These are phyloP conservation scores for Saccopteryx bilineata DNA, from an alignment of 2,113 vertebrate genomes.

Conservation along the genomic window DNA sequence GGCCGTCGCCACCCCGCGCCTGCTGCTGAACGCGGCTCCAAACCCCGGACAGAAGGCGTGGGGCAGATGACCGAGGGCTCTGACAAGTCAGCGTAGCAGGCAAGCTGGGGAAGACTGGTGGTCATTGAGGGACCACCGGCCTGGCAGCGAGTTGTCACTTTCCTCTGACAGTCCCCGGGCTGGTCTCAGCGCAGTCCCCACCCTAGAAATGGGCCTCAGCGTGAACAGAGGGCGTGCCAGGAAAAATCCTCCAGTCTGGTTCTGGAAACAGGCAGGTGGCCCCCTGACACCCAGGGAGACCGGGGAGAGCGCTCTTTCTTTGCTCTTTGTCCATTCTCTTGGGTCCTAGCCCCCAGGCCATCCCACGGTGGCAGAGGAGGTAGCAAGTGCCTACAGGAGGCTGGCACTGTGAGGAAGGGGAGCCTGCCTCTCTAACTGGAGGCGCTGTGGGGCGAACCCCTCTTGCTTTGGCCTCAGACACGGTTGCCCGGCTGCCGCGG, in stretches of 20 bases:
- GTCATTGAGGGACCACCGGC: background rate
- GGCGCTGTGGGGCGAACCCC: background rate
- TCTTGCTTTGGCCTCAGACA: background rate
- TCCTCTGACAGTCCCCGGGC: background rate
- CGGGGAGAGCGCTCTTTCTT: background rate
- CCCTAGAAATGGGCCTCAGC: background rate
- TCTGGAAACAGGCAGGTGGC: background rate
- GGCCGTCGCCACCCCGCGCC: background rate
- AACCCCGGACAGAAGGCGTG: background rate
- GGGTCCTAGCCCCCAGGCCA: background rate
- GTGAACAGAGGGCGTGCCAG: background rate
- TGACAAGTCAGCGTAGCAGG: background rate
- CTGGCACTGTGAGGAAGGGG: background rate
- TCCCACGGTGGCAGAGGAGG: background rate
- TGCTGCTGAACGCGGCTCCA: background rate
- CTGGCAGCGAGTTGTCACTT: background rate
- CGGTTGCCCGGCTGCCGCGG: background rate
- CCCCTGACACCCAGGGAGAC: background rate
- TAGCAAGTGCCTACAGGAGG: background rate
- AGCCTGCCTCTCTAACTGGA: background rate
- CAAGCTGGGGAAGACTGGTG: background rate
- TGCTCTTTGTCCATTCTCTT: background rate
- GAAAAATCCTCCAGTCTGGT: background rate
- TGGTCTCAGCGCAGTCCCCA: background rate
- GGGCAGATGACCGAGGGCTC: background rate